Percentiles rank a stretch among this genome's conserved stretches.
phyloP scores from a whole-genome alignment of 2,888 invertebrate genomes.

The Mellilla xanthometata region DNA sequence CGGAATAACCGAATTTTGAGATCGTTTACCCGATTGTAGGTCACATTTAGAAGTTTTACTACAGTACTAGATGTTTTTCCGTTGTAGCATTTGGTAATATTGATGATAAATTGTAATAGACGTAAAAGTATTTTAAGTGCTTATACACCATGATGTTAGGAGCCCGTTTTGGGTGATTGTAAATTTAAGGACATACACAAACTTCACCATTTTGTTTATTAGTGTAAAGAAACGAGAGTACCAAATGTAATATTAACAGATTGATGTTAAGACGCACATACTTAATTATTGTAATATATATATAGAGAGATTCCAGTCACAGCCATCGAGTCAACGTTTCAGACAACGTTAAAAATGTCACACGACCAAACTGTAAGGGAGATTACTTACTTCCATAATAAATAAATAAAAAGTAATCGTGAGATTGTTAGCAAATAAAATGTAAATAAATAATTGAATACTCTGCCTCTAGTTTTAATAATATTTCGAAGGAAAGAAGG shows the following conservation, averaged over 20 bases:
- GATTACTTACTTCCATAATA: constrained; percentile 44
- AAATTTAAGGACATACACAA: constrained; percentile 29
- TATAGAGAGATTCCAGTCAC: constrained; percentile 48
- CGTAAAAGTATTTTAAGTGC: constrained; percentile 48
- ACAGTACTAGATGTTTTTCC: constrained; percentile 51
- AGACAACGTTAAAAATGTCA: constrained; percentile 15
- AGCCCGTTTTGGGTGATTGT: constrained; percentile 49
- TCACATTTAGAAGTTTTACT: constrained; percentile 57
- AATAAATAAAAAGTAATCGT: constrained; percentile 33
- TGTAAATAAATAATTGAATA: constrained; percentile 51
- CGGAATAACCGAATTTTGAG: constrained; percentile 66
- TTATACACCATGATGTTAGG: constrained; percentile 46
- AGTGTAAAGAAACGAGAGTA: constrained; percentile 40
- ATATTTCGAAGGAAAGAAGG: too few species aligned
- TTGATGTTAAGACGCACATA: constrained; percentile 65
- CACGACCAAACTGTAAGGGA: constrained; percentile 30
- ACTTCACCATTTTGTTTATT: constrained; percentile 45
- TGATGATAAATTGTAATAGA: constrained; percentile 48
- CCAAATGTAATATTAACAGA: constrained; percentile 65
- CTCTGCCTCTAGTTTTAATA: constrained; percentile 47
- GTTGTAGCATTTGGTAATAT: constrained; percentile 62
- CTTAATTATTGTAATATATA: constrained; percentile 46
- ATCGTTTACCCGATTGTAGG: constrained; percentile 61
- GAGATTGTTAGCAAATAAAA: constrained; percentile 55
- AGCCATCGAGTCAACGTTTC: constrained; percentile 9